Percentiles rank a stretch among this genome's conserved stretches.
These are phyloP conservation scores for Diabrotica virgifera DNA, from an alignment of 1,140 invertebrate genomes.

Conservation along the genomic window DNA sequence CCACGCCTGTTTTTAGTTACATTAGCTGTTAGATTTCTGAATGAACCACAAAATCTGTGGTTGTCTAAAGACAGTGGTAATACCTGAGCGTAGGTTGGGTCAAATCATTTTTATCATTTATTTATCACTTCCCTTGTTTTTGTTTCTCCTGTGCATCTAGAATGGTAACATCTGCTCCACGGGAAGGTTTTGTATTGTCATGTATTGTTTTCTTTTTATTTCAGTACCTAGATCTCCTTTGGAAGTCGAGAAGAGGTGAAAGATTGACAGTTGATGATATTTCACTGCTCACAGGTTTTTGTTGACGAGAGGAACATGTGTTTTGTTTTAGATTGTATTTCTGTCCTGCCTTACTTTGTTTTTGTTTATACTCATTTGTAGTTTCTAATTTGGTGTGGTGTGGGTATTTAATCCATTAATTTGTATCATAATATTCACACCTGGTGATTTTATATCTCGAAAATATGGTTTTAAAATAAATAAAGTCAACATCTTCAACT, in stretches of 20 bases:
- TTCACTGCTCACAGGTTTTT: not conserved
- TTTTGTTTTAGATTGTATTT: not conserved
- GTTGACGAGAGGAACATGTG: not conserved
- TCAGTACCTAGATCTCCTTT: not conserved
- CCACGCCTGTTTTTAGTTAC: not conserved
- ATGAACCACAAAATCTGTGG: conserved; percentile 19
- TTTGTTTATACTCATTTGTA: too few species aligned
- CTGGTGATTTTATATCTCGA: too few species aligned
- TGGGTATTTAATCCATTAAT: too few species aligned
- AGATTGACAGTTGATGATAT: conserved; percentile 2
- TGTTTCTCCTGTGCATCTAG: not conserved
- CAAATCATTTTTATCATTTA: not conserved
- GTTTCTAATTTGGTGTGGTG: too few species aligned
- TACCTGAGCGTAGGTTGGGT: conserved; percentile 20
- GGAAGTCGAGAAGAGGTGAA: not conserved
- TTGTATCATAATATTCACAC: too few species aligned
- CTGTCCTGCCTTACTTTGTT: too few species aligned
- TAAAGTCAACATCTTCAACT: too few species aligned
- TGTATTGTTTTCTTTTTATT: not conserved
- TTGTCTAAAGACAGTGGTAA: not conserved
- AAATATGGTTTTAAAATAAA: too few species aligned
- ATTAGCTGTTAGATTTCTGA: conserved; percentile 19
- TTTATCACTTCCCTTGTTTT: conserved; percentile 11
- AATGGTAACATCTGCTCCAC: conserved; percentile 5
- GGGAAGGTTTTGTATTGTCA: conserved; percentile 2